These are phyloP conservation scores for Apamea epomidion DNA, from an alignment of 2,888 invertebrate species.

Conservation along the genomic window DNA sequence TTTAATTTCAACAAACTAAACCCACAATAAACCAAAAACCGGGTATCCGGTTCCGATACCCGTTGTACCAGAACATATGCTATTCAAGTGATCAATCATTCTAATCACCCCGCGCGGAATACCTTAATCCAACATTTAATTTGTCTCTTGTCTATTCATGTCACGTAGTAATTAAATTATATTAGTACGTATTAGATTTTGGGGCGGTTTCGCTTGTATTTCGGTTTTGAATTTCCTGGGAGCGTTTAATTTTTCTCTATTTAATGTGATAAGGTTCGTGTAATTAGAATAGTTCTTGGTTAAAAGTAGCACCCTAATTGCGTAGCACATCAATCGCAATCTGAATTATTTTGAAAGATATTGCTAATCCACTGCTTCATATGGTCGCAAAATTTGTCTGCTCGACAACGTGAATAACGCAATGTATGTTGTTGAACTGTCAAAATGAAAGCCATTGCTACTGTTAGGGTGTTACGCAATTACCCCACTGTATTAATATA, in stretches of 20 bases:
- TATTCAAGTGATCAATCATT: slow-evolving; percentile 74
- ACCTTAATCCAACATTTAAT: slow-evolving; percentile 68
- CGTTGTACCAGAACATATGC: slow-evolving; percentile 40
- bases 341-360: too few species aligned
- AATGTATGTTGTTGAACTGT: too few species aligned
- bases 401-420: too few species aligned
- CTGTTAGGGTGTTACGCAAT: too few species aligned
- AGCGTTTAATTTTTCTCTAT: not conserved
- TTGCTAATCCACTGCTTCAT: too few species aligned
- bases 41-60: slow-evolving; percentile 11
- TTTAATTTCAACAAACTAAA: slow-evolving; percentile 7
- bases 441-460: too few species aligned
- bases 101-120: slow-evolving; percentile 80
- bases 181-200: slow-evolving; percentile 43
- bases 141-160: slow-evolving; percentile 64
- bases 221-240: not conserved
- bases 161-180: slow-evolving; percentile 59
- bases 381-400: too few species aligned
- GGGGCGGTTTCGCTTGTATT: slow-evolving; percentile 24
- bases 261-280: not conserved
- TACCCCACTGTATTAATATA: not conserved
- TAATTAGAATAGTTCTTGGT: not conserved
- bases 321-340: too few species aligned
- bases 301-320: not conserved
- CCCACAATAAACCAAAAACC: slow-evolving; percentile 11